Evolutionary conservation across 1,140 invertebrate species (phyloP), one percentile per base, ranked within the genome.

Genomic region (Trachymyrmex septentrionalis): DNA sequence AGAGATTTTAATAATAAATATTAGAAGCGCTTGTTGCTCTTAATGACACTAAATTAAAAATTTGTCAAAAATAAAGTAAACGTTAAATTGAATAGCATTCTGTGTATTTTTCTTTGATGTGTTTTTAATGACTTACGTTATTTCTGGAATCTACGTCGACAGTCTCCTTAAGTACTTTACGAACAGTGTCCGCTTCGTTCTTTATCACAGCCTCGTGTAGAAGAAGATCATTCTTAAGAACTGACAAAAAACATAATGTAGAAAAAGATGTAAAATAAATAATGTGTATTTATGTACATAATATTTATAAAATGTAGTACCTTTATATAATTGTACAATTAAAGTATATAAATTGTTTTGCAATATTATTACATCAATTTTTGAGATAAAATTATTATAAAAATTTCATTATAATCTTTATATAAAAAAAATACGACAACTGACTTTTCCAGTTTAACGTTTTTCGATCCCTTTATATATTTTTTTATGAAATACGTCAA

Each of bases 201-300:
- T 97, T 97, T 92, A 97, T 97, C 30, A 97, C 97, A 12, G 97
- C 97, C 92, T 97, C 97, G 92, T 97, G 97, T 0, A 97, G 95
- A 3, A 97, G 94, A 63, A 97, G 94, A 90, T 97, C 97, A 90
- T 97, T 97, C 90, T 97, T 96, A 82, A 97, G 95, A 81, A 93
- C 93, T 93, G 48, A 66, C 16, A 67, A 63, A 61, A 72, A 88
- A 59, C 4, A 77, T 6, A 27, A 76, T 76, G 16, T 4, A 44
- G 14, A 9, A 57, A 16, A 57, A 19, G 1, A 21, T 21, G 21
- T 75, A 44, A 3, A 72, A 19, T 3, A 55, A 48, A 44, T 24
- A 19, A 76, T 61, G 16, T 7, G 10, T 21, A 77, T 19, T 27
- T n/a, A 12, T 1, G 1, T 38, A 38, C 7, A 38, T 38, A 38